Evolutionary conservation across 2,888 invertebrate genomes (phyloP).

Genomic region (Lasioglossum oenotherae): DNA sequence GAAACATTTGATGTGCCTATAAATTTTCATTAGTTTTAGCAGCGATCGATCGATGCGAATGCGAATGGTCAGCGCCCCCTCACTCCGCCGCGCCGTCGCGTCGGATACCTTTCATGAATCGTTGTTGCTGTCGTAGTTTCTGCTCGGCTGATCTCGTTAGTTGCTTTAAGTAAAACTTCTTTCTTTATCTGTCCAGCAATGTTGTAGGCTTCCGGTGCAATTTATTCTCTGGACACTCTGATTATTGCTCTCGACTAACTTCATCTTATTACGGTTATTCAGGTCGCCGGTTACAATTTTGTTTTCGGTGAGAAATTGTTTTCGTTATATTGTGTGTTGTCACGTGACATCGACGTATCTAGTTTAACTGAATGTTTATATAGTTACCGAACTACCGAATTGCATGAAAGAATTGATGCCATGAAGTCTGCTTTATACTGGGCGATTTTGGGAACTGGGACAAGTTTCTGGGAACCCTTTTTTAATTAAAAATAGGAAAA

Average conservation of each 20-base stretch:
- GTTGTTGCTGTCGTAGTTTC: constrained; percentile 39
- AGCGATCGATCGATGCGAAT: background rate
- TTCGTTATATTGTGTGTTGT: background rate
- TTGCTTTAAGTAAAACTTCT: constrained; percentile 41
- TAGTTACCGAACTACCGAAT: background rate
- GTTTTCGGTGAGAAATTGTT: constrained; percentile 10
- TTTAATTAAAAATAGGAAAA: too few relatives aligned
- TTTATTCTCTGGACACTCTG: constrained; percentile 37
- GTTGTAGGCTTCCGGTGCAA: constrained; percentile 47
- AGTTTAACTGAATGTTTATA: background rate
- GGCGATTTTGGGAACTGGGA: too few relatives aligned
- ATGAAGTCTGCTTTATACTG: too few relatives aligned
- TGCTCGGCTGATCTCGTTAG: constrained; percentile 50
- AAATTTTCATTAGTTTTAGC: background rate
- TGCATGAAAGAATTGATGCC: background rate
- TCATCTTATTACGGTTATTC: constrained; percentile 42
- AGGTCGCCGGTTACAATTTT: constrained; percentile 20
- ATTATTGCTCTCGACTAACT: constrained; percentile 36
- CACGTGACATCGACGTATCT: background rate
- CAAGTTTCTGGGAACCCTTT: too few relatives aligned
- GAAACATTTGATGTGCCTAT: too few relatives aligned
- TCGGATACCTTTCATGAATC: constrained; percentile 7
- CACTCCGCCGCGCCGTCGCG: background rate
- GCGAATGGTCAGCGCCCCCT: background rate
- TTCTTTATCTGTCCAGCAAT: constrained; percentile 43